Evolutionary conservation across 1,140 invertebrate species (phyloP).

Genomic region (Cyclina sinensis): DNA sequence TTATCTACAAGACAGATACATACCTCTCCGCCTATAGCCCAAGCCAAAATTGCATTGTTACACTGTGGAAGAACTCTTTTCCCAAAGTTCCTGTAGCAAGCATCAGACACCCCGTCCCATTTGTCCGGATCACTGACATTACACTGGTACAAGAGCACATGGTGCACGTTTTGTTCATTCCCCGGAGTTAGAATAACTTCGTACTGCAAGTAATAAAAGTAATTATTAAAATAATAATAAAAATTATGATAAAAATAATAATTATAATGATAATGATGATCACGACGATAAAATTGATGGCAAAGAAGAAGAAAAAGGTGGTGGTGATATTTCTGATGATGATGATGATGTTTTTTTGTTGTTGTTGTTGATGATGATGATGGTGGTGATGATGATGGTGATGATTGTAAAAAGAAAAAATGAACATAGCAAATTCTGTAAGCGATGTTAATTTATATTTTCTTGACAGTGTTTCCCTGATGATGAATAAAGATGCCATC

Average conservation of each 20-base stretch:
- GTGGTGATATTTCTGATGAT: not conserved
- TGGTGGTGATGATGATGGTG: too few species aligned
- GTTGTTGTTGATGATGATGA: not conserved
- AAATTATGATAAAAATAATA: not conserved
- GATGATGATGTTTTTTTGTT: not conserved
- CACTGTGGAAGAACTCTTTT: not conserved
- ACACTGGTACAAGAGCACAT: constrained; percentile 61
- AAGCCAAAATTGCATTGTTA: constrained; percentile 11
- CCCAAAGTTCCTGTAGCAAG: constrained; percentile 41
- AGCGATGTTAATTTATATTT: too few species aligned
- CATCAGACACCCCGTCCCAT: not conserved
- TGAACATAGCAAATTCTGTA: too few species aligned
- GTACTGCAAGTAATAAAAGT: constrained; percentile 33
- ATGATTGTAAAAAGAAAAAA: not conserved
- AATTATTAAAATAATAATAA: not conserved
- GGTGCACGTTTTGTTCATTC: constrained; percentile 66
- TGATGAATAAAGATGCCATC: too few species aligned
- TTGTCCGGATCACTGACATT: constrained; percentile 12
- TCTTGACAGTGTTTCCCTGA: too few species aligned
- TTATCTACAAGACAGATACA: too few species aligned
- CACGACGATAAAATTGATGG: not conserved
- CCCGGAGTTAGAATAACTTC: constrained; percentile 63
- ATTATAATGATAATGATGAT: too few species aligned
- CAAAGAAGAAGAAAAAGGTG: not conserved
- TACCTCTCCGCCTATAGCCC: constrained; percentile 67